These are phyloP conservation scores for Cherax destructor DNA, from an alignment of 1,140 invertebrate species.

Conservation along the genomic window DNA sequence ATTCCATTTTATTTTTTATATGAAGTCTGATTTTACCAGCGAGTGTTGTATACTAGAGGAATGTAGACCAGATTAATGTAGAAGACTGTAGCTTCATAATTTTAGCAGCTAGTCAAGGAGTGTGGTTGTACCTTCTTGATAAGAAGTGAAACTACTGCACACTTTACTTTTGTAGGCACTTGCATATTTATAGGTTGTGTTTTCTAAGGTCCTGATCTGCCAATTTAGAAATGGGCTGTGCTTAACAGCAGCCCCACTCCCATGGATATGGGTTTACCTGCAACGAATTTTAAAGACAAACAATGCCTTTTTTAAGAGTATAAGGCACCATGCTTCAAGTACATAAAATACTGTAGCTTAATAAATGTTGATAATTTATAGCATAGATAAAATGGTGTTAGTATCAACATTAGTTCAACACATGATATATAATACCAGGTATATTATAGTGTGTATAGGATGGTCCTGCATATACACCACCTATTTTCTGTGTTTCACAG, in stretches of 20 bases:
- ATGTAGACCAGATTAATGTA: not conserved
- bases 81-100: not conserved
- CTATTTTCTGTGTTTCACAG: too few species aligned
- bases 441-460: not conserved
- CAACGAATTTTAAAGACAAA: not conserved
- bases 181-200: not conserved
- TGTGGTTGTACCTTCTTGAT: conserved; percentile 30
- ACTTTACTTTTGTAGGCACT: not conserved
- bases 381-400: not conserved
- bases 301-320: not conserved
- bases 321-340: not conserved
- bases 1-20: not conserved
- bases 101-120: conserved; percentile 27
- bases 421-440: not conserved
- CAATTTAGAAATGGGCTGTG: not conserved
- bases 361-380: not conserved
- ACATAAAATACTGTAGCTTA: not conserved
- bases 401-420: not conserved
- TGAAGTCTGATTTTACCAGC: not conserved
- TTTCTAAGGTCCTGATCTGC: not conserved
- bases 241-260: not conserved
- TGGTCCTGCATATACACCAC: too few species aligned
- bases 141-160: not conserved
- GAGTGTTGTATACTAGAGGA: conserved; percentile 4
- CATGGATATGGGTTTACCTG: not conserved